A percentile compares a stretch with the other conserved stretches of the same genome.
Conservation (phyloP, 2,888 invertebrate genomes). For the Acanthacorydalis orientalis region DNA sequence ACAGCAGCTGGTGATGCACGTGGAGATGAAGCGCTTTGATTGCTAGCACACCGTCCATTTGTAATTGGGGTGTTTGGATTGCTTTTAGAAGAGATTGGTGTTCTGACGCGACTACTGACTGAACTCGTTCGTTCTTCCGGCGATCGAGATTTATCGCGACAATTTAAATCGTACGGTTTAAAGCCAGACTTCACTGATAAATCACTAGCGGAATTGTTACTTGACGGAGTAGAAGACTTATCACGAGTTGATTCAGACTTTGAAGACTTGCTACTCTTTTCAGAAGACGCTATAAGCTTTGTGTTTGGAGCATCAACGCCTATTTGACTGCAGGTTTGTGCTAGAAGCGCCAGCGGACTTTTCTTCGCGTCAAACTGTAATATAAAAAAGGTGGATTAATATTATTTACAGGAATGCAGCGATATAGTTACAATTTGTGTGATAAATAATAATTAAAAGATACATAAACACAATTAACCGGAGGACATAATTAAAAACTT, state of each 20-base stretch:
- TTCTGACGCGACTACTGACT: conserved; percentile 30
- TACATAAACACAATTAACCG: neutral
- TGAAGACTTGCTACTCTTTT: conserved; percentile 41
- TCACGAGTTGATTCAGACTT: conserved; percentile 37
- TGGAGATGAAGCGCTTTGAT: conserved; percentile 58
- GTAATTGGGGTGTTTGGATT: conserved; percentile 29
- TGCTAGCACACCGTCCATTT: conserved; percentile 49
- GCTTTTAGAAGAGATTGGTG: conserved; percentile 37
- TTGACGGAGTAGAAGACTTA: conserved; percentile 35
- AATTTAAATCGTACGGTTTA: conserved; percentile 60
- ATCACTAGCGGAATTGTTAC: conserved; percentile 27
- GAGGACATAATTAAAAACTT: conserved; percentile 4
- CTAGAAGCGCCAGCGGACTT: conserved; percentile 86
- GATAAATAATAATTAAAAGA: neutral
- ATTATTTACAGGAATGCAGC: neutral
- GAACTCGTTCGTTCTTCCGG: conserved; percentile 43
- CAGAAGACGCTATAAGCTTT: conserved; percentile 55
- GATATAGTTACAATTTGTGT: neutral
- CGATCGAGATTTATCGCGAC: conserved; percentile 46
- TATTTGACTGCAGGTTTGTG: conserved; percentile 95
- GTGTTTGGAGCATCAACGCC: conserved; percentile 76
- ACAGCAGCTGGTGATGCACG: conserved; percentile 36
- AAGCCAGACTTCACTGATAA: conserved; percentile 39
- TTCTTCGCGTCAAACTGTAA: conserved; percentile 95
- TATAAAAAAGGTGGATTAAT: conserved; percentile 21